These are phyloP conservation scores for Drosophila asahinai DNA, from an alignment of 1,140 invertebrate species.

Conservation along the genomic window DNA sequence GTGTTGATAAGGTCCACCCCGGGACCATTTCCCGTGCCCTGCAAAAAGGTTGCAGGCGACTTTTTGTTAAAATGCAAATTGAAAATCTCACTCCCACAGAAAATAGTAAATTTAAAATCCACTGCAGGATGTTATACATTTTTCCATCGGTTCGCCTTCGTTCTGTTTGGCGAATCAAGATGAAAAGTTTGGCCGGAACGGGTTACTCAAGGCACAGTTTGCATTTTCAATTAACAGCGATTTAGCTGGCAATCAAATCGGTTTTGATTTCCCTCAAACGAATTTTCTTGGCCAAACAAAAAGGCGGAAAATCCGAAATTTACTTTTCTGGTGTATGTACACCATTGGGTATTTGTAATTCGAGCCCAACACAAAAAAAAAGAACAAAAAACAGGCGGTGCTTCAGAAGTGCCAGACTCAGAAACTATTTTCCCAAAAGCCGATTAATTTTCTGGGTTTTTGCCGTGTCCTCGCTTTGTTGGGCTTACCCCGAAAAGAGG, in stretches of 20 bases:
- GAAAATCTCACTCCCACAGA: slow-evolving; percentile 57
- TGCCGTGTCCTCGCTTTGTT: slow-evolving; percentile 41
- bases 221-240: slow-evolving; percentile 70
- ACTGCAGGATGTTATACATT: slow-evolving; percentile 26
- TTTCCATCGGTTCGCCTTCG: slow-evolving; percentile 5
- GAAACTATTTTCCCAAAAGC: slow-evolving; percentile 46
- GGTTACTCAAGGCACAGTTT: slow-evolving; percentile 49
- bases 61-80: slow-evolving; percentile 75
- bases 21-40: slow-evolving; percentile 23
- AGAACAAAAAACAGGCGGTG: not conserved
- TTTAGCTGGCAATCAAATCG: slow-evolving; percentile 53
- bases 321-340: slow-evolving; percentile 23
- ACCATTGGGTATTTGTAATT: slow-evolving; percentile 40
- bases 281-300: slow-evolving; percentile 28
- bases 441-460: slow-evolving; percentile 44
- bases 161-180: slow-evolving; percentile 38
- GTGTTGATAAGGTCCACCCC: slow-evolving; percentile 63
- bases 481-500: slow-evolving; percentile 15
- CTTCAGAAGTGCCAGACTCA: too few species aligned
- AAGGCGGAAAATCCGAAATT: slow-evolving; percentile 20
- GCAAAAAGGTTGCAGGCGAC: slow-evolving; percentile 46
- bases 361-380: not conserved
- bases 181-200: slow-evolving; percentile 13
- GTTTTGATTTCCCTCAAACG: slow-evolving; percentile 46
- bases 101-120: slow-evolving; percentile 70